Evolutionary conservation across 1,140 invertebrate genomes (phyloP), one percentile per base, ranked within the genome.

Genomic region (Heliconius himera): DNA sequence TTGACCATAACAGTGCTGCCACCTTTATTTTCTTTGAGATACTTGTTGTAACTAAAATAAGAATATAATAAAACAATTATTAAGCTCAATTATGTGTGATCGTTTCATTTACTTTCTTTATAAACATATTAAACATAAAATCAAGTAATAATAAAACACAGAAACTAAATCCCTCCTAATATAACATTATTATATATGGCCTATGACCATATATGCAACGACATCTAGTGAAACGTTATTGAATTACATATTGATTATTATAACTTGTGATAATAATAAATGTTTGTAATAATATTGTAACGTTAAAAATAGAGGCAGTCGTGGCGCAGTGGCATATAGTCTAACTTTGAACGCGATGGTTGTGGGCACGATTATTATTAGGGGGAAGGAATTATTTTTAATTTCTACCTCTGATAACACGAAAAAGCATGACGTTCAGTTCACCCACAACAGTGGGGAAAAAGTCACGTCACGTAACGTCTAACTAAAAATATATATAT

Each of bases 151-250:
- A 29, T 22, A 16, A 0, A 18, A 29, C 3, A 66, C 4, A 66
- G 13, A 46, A 16, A 13, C 41, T 4, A 46, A 46, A 6, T 3
- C 26, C 22, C 2, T 56, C 16, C 0, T 29, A 22, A 22, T 29
- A 66, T 26, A 26, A 4, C 3, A 29, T 22, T 26, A 60, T 26
- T 22, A 60, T 22, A 3, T 60, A 83, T 88, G 83, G 84, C 82
- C 80, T 66, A 73, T 73, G 82, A 87, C 80, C 86, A 88, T 87
- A 76, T 54, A 70, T 79, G 22, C 70, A 83, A 70, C 56, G 85
- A 76, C 85, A 82, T 84, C 86, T 88, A 80, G 70, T 70, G 2
- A 29, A 11, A 26, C 26, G 11, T 18, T 66, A 29, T 3, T 66
- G 1, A 29, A 66, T 1, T 66, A 66, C 9, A 46, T 29, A 66